Evolutionary conservation across 2,113 vertebrate species (phyloP), one percentile per base, ranked within the genome.

Genomic region (Uria aalge): DNA sequence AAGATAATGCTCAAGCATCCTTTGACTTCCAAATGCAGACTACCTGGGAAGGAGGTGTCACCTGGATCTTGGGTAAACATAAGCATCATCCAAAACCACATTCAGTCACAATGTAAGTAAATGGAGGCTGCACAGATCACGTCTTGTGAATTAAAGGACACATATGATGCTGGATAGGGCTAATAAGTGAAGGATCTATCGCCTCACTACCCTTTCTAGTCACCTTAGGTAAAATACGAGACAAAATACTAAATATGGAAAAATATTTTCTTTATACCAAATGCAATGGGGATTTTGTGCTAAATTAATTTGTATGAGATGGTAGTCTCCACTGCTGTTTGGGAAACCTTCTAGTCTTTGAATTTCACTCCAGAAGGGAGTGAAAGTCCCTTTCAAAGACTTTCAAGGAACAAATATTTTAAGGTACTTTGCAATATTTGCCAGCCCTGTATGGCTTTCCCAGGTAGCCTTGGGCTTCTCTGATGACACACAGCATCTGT

Each of bases 181-280:
- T 38, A 14, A 6, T 4, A 43, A 55, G 14, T 10, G 29, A 68
- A 76, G 19, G 7, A 27, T 36, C 23, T 21, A 2, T 34, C 2
- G 0, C 7, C 13, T 6, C 16, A 13, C 15, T 30, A 7, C 24
- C 5, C 0, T 52, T 12, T 19, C 22, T 5, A 15, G 23, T 26
- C 24, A 64, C 1, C 21, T 75, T 48, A 78, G 34, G 14, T 40
- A 27, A 88, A 88, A 79, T 26, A 21, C 1, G 17, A 75, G 21
- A 26, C 12, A 75, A 57, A 11, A 41, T 6, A 30, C 8, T 34
- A 56, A 56, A 20, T 23, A 15, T 15, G 9, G 38, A 23, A 81
- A 81, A 80, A 36, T 11, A 36, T 40, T 53, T 40, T 64, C 26
- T 74, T 56, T 34, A 57, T 56, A 12, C 7, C 6, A 22, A 71